These are phyloP conservation scores for Drosophila insularis DNA, from an alignment of 1,140 invertebrate species.

Conservation along the genomic window DNA sequence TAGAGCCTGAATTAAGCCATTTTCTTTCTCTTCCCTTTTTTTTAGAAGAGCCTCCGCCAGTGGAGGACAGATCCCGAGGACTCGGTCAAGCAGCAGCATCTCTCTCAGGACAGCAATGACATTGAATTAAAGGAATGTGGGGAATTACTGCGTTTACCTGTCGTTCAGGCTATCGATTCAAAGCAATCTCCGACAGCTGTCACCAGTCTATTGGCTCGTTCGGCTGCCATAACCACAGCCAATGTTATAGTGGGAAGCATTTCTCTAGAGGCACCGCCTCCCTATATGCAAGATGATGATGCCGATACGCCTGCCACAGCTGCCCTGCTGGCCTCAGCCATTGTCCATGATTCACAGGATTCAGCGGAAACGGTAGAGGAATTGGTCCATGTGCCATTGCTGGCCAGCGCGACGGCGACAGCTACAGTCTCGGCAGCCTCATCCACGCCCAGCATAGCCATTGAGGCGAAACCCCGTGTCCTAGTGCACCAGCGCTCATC, in stretches of 20 bases:
- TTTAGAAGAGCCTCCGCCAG: slow-evolving; percentile 73
- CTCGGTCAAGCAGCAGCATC: slow-evolving; percentile 58
- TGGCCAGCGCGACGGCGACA: slow-evolving; percentile 56
- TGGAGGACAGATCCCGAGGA: slow-evolving; percentile 77
- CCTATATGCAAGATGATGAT: slow-evolving; percentile 75
- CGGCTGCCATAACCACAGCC: slow-evolving; percentile 71
- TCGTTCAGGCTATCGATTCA: slow-evolving; percentile 52
- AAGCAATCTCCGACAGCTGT: slow-evolving; percentile 60
- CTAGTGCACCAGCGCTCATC: slow-evolving; percentile 83
- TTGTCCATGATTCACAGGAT: slow-evolving; percentile 71
- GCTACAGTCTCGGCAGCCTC: slow-evolving; percentile 49
- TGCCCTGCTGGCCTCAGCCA: slow-evolving; percentile 51
- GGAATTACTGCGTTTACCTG: slow-evolving; percentile 56
- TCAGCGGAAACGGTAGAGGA: slow-evolving; percentile 78
- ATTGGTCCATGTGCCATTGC: slow-evolving; percentile 61
- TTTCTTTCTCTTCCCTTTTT: background rate
- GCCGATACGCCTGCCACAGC: slow-evolving; percentile 56
- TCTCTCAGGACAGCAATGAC: slow-evolving; percentile 54
- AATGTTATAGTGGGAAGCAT: slow-evolving; percentile 79
- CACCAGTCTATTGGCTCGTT: slow-evolving; percentile 58
- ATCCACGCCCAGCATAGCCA: slow-evolving; percentile 71
- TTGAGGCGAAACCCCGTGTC: slow-evolving; percentile 83
- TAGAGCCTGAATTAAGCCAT: too few relatives aligned
- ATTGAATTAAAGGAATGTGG: slow-evolving; percentile 75
- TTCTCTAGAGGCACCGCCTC: slow-evolving; percentile 74